Evolutionary conservation across 2,113 vertebrate species (phyloP).

Genomic region (Aspidoscelis tigris): DNA sequence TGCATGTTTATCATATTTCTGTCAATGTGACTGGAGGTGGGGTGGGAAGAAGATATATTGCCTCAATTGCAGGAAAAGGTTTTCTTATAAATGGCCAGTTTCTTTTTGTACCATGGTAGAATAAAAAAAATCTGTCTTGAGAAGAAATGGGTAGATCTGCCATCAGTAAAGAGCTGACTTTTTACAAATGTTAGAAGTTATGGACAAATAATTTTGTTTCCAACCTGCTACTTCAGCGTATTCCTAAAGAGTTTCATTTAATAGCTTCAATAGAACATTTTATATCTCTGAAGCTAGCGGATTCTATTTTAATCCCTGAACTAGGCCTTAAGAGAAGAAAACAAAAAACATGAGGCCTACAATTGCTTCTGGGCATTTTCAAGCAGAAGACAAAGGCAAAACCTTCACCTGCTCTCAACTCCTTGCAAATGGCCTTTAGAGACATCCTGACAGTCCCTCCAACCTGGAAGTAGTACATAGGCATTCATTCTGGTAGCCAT

Average conservation of each 20-base stretch:
- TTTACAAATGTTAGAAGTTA: not conserved
- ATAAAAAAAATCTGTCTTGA: constrained; percentile 38
- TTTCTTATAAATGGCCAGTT: constrained; percentile 40
- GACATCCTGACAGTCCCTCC: too few relatives aligned
- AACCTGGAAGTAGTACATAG: too few relatives aligned
- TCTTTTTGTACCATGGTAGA: not conserved
- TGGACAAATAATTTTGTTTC: not conserved
- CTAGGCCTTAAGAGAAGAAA: not conserved
- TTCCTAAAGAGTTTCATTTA: not conserved
- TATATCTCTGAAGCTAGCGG: not conserved
- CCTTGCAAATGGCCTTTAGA: too few relatives aligned
- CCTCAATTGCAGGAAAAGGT: constrained; percentile 34
- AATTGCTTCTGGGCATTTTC: not conserved
- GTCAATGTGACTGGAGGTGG: constrained; percentile 50
- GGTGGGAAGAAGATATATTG: constrained; percentile 20
- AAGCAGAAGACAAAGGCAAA: too few relatives aligned
- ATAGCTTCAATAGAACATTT: not conserved
- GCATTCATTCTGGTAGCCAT: too few relatives aligned
- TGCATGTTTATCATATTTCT: constrained; percentile 69
- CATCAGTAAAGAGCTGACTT: not conserved
- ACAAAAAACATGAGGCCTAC: not conserved
- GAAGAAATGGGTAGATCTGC: not conserved
- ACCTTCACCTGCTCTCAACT: too few relatives aligned
- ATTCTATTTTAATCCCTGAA: not conserved
- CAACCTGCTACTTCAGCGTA: not conserved